phyloP scores from a whole-genome alignment of 2,888 invertebrate species.

The Polydrusus pterygomalis region DNA sequence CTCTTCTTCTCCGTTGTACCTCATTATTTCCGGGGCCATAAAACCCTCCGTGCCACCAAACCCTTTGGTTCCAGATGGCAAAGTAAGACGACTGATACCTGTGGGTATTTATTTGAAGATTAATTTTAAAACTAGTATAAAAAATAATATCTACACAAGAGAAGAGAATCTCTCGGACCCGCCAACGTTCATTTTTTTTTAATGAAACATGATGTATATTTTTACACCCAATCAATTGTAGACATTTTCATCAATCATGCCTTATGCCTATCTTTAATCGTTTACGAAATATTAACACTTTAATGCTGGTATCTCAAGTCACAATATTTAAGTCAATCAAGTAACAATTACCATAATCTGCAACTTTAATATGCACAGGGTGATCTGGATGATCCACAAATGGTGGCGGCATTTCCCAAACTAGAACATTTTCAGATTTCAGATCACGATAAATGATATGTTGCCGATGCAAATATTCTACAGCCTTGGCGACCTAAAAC shows the following conservation, averaged over 20 bases:
- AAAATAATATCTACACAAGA: no score
- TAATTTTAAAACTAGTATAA: no score
- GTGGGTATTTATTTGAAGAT: slow-evolving; percentile 49
- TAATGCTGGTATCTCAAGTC: no score
- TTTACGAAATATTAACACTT: no score
- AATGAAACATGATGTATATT: no score
- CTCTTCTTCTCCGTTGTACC: slow-evolving; percentile 98
- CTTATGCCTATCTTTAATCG: no score
- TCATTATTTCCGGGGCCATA: slow-evolving; percentile 99
- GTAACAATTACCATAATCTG: slow-evolving; percentile 86
- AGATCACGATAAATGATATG: slow-evolving; percentile 95
- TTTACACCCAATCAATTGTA: no score
- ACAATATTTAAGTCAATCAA: no score
- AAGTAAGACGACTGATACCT: slow-evolving; percentile 90
- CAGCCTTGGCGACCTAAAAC: slow-evolving; percentile 92
- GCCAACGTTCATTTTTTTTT: no score
- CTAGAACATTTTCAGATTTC: slow-evolving; percentile 97
- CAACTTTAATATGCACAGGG: slow-evolving; percentile 91
- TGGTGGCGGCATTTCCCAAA: slow-evolving; percentile 96
- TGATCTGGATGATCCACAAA: slow-evolving; percentile 80
- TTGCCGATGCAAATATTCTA: slow-evolving; percentile 95
- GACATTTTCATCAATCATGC: no score
- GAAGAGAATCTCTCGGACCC: no score
- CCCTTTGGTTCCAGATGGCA: slow-evolving; percentile 95
- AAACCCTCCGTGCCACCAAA: slow-evolving; percentile 99